A percentile compares a stretch with the other conserved stretches of the same genome.
phyloP scores from a whole-genome alignment of 2,888 invertebrate species.

The Philonicus albiceps region DNA sequence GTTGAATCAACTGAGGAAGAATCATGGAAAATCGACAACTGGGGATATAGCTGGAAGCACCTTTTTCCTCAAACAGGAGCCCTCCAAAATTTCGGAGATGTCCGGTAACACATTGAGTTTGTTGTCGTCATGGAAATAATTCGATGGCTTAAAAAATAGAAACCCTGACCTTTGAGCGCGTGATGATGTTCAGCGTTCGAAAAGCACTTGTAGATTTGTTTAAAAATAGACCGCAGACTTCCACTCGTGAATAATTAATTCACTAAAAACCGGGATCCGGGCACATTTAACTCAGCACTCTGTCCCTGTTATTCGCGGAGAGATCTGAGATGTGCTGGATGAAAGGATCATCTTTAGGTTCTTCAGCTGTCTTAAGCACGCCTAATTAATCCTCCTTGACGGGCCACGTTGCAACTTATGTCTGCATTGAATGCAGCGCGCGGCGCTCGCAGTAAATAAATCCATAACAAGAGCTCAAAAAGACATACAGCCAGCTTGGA shows the following conservation, averaged over 20 bases:
- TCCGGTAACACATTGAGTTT: not conserved
- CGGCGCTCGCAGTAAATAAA: not conserved
- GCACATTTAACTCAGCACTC: not conserved
- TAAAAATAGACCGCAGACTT: not conserved
- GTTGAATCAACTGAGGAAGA: conserved; percentile 15
- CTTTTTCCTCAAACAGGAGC: not conserved
- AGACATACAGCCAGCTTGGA: not conserved
- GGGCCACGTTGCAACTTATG: not conserved
- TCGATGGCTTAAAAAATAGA: not conserved
- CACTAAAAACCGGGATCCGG: not conserved
- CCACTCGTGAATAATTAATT: not conserved
- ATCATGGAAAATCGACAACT: conserved; percentile 18
- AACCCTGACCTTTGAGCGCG: not conserved
- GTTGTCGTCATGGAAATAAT: not conserved
- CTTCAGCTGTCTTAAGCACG: not conserved
- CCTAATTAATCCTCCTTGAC: conserved; percentile 20
- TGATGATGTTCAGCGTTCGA: not conserved
- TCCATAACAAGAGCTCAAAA: not conserved
- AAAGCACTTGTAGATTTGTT: not conserved
- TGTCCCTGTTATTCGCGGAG: not conserved
- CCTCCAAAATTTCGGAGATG: not conserved
- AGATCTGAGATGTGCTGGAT: not conserved
- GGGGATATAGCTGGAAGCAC: not conserved
- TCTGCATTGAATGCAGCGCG: not conserved
- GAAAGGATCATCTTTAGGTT: not conserved